Evolutionary conservation across 2,888 invertebrate genomes (phyloP).

Genomic region (Sarcophaga variegata): DNA sequence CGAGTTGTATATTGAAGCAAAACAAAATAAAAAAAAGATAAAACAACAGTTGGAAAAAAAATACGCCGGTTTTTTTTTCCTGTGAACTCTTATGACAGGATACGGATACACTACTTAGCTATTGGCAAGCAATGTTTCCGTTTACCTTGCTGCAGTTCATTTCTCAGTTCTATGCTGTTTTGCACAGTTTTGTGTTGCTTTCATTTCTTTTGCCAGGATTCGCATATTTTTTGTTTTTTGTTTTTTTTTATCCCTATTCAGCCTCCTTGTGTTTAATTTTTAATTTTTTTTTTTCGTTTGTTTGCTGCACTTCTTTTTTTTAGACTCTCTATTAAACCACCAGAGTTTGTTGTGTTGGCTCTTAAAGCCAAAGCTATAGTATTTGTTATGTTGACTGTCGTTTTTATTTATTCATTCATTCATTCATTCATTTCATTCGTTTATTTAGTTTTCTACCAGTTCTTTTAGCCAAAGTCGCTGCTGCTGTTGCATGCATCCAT

Average conservation of each 20-base stretch:
- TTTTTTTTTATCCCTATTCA: conserved; percentile 18
- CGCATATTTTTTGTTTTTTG: conserved; percentile 7
- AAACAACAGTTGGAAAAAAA: background rate
- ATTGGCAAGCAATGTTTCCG: conserved; percentile 70
- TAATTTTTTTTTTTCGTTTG: conserved; percentile 15
- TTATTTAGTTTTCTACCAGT: conserved; percentile 26
- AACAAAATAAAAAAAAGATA: background rate
- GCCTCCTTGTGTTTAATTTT: conserved; percentile 42
- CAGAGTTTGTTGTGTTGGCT: conserved; percentile 59
- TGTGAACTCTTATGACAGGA: conserved; percentile 68
- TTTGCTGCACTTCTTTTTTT: conserved; percentile 23
- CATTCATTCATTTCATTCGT: conserved; percentile 45
- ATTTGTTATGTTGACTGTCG: conserved; percentile 53
- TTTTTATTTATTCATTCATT: conserved; percentile 51
- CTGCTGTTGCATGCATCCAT: conserved; percentile 38
- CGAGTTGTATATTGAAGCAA: conserved; percentile 46
- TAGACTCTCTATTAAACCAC: conserved; percentile 40
- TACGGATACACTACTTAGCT: conserved; percentile 70
- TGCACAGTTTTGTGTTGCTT: background rate
- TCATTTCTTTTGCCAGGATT: conserved; percentile 21
- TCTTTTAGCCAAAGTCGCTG: background rate
- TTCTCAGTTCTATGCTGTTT: conserved; percentile 12
- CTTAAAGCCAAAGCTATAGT: conserved; percentile 58
- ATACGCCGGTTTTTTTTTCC: background rate
- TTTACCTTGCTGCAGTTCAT: conserved; percentile 60